Evolutionary conservation across 2,888 invertebrate genomes (phyloP), one percentile per base, ranked within the genome.

Genomic region (Cephus spinipes): DNA sequence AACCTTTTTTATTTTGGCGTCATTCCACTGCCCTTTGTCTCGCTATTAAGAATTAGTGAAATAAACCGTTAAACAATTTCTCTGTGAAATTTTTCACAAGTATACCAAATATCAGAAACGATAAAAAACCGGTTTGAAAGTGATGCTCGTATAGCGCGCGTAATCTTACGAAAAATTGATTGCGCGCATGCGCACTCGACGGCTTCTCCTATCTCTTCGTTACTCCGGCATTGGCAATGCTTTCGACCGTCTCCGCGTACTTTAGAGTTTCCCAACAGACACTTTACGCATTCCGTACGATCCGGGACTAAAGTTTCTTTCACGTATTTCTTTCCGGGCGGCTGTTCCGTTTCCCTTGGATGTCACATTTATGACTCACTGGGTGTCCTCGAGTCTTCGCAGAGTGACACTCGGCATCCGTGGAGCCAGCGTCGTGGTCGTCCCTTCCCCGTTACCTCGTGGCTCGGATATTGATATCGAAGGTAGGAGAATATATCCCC

Each of bases 31-130:
- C 55, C 69, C 71, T 73, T 75, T 33, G 34, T 75, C 40, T 76
- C 73, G 79, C 82, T 84, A 86, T 84, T 85, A 83, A 55, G 15
- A 87, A 86, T 85, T 86, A 85, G 83, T 80, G 79, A 78, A 81
- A 85, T 82, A 82, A 84, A 84, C 77, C 76, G 77, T 80, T 83
- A 85, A 87, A 87, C 85, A 85, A 87, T 86, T 83, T 81, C 75
- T 81, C 81, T 6, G 1, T 55, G 1, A 6, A 15, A 55, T 55
- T 55, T 2, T 23, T 23, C 55, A 1, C 23, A 23, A 55, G 23
- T 9, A 23, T 55, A 23, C 9, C 55, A 23, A 40, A 55, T 23
- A 23, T 9, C 9, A 23, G 30, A 30, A 33, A 30, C 71, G 11
- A n/a, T 71, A 33, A 30, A 33, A 33, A 32, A 33, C 71, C 33